Base-by-base conservation (phyloP, 92 coral and sea anemone species). In the Siderastrea radians region DNA sequence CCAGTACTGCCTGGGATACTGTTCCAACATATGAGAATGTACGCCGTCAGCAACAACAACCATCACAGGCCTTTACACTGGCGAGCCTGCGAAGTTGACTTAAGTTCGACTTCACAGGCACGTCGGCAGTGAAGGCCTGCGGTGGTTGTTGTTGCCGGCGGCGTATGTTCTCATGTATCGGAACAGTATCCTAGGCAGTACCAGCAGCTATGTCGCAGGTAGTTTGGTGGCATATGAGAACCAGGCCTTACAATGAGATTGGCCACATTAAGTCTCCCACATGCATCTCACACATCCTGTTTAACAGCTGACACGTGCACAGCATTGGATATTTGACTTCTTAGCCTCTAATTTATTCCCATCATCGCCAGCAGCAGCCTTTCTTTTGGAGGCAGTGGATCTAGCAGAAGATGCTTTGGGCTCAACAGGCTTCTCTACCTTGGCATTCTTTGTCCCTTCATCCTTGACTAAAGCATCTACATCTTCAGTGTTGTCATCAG, bases 281-380 rank as follows among this genome's bases (percentile, higher is more conserved):
- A 51, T 6, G 57, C 48, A 17, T 7, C 60, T 19, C 43, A 49
- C 38, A 45, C 51, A 49, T 16, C 69, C 4, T 3, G 64, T 68
- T 67, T 80, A 92, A 80, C 93, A 82, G 93, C 98, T 95, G 77
- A 95, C 93, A 80, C 98, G 92, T 15, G 98, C 96, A 80, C 98
- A 95, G 49, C 95, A 91, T 65, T 95, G 94, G 38, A 95, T 95
- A 58, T 95, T 93, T 7, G 96, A 88, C 80, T 88, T 93, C 48
- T 80, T 87, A 43, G 96, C 92, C 57, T 95, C 96, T 48, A 88
- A 87, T 77, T 95, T 90, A 46, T 92, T 86, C 2, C 85, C 87
- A 54, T 86, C 91, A 85, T 93, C 96, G 17, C 85, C 81, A 59
- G 60, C 83, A 26, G 84, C 91, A 58, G 86, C 87, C 80, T 90